Base-by-base conservation (phyloP, 2,888 invertebrate genomes). In the Papilio demoleus region DNA sequence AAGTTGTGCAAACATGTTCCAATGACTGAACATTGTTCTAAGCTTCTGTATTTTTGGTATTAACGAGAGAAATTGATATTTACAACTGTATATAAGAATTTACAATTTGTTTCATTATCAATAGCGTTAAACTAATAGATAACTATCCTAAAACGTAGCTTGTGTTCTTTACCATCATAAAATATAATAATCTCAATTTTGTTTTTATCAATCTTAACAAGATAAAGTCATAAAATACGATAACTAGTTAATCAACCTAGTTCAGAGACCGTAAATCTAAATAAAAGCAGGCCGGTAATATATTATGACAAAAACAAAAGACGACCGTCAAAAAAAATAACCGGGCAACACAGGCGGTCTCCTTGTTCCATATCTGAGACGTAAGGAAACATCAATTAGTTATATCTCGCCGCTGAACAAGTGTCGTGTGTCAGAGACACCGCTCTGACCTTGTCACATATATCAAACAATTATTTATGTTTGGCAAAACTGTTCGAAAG, bases 371-470 rank as follows among this genome's bases (percentile, higher is more conserved):
- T 38, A 45, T 68, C 64, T 47, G 50, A 59, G 68, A 64, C 38
- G 59, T 50, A 40, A 68, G 64, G 64, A 65, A 68, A 68, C 68
- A 68, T 68, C 68, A 65, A 63, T 68, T 68, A 68, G 62, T 38
- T 27, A 45, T 63, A 63, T 68, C 68, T 68, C 17, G 38, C 27
- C 11, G 45, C 63, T 70, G 70, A 76, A 76, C 77, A 74, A 72
- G 77, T 78, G 70, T 81, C 73, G 60, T 67, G 73, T 84, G 73
- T 75, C 81, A 79, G 42, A 74, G 22, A 47, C 47, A 75, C 80
- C 82, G 77, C 79, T 4, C 31, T 68, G 76, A 74, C 84, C 79
- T 81, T 80, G 77, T 68, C 58, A 70, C 68, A 74, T 70, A 71
- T 78, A 64, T 59, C 47, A 59, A 31, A 68, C 59, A 34, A 14